These are phyloP conservation scores for Megalops atlanticus DNA, from an alignment of 2,113 vertebrate species.

Conservation along the genomic window DNA sequence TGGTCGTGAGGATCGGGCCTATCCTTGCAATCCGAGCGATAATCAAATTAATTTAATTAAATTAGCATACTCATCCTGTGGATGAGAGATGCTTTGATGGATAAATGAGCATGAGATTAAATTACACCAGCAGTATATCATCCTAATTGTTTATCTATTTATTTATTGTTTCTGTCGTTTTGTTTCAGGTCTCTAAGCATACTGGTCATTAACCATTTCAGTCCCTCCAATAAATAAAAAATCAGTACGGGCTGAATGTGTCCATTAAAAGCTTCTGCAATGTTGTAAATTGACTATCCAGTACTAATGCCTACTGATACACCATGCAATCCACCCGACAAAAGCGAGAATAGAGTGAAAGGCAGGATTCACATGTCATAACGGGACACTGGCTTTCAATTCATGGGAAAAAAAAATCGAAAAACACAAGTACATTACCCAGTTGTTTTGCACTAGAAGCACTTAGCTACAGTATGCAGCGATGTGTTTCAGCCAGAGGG, in stretches of 20 bases:
- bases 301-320: not conserved
- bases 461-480: not conserved
- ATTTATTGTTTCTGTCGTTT: slow-evolving; percentile 31
- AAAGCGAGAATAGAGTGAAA: too few relatives aligned
- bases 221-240: not conserved
- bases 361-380: too few relatives aligned
- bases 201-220: slow-evolving; percentile 21
- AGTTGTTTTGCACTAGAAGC: not conserved
- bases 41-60: slow-evolving; percentile 49
- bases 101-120: slow-evolving; percentile 50
- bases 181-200: slow-evolving; percentile 36
- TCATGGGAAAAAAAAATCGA: not conserved
- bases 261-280: not conserved
- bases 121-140: slow-evolving; percentile 47
- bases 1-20: slow-evolving; percentile 19
- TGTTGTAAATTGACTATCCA: not conserved
- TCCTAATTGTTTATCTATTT: slow-evolving; percentile 40
- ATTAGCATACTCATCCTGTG: slow-evolving; percentile 48
- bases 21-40: slow-evolving; percentile 36
- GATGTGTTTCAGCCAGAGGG: not conserved
- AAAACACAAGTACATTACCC: not conserved
- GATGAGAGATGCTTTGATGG: slow-evolving; percentile 44
- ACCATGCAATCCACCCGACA: not conserved
- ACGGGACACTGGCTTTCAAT: too few relatives aligned
- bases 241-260: not conserved